Conservation (phyloP, 2,888 invertebrate genomes). For the Seira ritae region DNA sequence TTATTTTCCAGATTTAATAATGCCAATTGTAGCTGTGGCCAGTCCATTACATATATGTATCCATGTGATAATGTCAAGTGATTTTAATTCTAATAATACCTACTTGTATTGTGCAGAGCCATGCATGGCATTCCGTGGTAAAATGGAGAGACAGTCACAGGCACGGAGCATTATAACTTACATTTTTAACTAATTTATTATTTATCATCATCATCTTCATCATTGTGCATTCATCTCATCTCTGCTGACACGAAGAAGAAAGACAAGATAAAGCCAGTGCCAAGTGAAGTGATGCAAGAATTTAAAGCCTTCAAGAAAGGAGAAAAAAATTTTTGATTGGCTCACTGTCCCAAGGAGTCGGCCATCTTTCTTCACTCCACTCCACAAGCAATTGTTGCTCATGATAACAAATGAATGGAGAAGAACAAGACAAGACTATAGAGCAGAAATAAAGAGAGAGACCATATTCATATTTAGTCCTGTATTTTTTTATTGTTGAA, state of each 20-base stretch:
- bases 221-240: not conserved
- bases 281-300: no score
- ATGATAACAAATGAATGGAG: conserved; percentile 2
- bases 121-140: not conserved
- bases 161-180: no score
- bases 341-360: not conserved
- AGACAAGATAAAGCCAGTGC: no score
- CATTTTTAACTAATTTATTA: conserved; percentile 7
- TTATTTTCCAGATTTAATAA: not conserved
- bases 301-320: not conserved
- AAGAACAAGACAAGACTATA: not conserved
- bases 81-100: no score
- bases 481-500: not conserved
- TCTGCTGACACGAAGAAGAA: not conserved
- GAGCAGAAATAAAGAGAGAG: not conserved
- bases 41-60: not conserved
- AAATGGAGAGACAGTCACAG: not conserved
- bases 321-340: not conserved
- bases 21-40: not conserved
- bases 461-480: not conserved
- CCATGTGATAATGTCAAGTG: not conserved
- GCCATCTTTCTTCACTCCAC: not conserved
- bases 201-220: not conserved
- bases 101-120: not conserved
- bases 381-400: no score